These are phyloP conservation scores for Sepioteuthis lessoniana DNA, from an alignment of 2,888 invertebrate genomes.

Conservation along the genomic window DNA sequence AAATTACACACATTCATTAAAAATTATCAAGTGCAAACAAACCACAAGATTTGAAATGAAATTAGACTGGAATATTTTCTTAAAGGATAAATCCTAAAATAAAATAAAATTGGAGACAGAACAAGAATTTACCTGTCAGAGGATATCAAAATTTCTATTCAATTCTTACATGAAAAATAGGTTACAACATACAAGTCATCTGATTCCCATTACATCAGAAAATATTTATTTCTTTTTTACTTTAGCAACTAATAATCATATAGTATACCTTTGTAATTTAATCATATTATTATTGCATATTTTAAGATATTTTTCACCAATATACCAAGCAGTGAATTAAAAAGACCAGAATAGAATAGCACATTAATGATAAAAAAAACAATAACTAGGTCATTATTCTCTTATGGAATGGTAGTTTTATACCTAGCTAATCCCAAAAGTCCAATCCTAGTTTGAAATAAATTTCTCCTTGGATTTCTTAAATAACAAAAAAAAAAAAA, in stretches of 20 bases:
- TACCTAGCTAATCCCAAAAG: background rate
- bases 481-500: background rate
- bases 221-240: background rate
- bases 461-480: background rate
- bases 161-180: too few species aligned
- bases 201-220: background rate
- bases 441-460: background rate
- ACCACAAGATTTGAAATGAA: too few species aligned
- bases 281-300: background rate
- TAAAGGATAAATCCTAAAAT: too few species aligned
- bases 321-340: background rate
- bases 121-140: too few species aligned
- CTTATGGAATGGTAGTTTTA: background rate
- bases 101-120: too few species aligned
- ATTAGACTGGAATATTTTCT: too few species aligned
- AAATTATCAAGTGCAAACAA: too few species aligned
- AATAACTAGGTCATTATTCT: background rate
- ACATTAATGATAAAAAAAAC: background rate
- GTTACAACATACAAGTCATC: background rate
- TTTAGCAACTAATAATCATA: background rate
- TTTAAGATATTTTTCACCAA: background rate
- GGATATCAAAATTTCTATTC: too few species aligned
- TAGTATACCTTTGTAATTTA: background rate
- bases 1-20: too few species aligned
- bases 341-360: background rate